Evolutionary conservation across 2,797 vertebrate genomes (phyloP), one percentile per base, ranked within the genome.

Genomic region (Malurus leucopterus): DNA sequence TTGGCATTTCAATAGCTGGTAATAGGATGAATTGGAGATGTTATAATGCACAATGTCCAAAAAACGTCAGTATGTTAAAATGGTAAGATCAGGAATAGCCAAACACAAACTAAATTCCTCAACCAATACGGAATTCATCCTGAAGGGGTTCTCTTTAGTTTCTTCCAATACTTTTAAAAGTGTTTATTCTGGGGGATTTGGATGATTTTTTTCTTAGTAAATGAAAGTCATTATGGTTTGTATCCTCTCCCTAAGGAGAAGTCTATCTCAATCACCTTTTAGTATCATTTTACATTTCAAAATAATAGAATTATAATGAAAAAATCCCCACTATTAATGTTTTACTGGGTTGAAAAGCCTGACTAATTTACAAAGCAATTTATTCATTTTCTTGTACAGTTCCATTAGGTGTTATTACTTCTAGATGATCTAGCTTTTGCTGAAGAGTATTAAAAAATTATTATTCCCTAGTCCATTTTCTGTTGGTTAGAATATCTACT

Each of bases 351-450:
- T 71, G 32, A 92, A 91, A 85, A 65, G 29, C 24, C 50, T 80
- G 36, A 36, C 19, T 85, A 74, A 89, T 87, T 89, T 73, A 59
- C n/a, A 70, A 80, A 89, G 46, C 34, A 67, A 64, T 74, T 85
- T 71, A 55, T 61, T 53, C 2, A 59, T 73, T 84, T 75, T 53
- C 14, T 65, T 58, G 17, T 43, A 58, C 24, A 32, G 74, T 83
- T 79, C 41, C 53, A 80, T 73, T 86, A 73, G 49, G 30, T 49
- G 11, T 50, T 61, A 79, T 49, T 92, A 22, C 36, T 70, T 87
- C 87, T 50, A 63, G 76, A 80, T 79, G 54, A 77, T 83, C 65
- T 79, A 1, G 3, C 74, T 87, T 87, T 74, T 58, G 50, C 3
- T 50, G 34, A 71, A 79, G 23, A 61, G 13, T 41, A 84, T 62